Evolutionary conservation across 2,888 invertebrate species (phyloP).

Genomic region (Meiosimyza platycephala): DNA sequence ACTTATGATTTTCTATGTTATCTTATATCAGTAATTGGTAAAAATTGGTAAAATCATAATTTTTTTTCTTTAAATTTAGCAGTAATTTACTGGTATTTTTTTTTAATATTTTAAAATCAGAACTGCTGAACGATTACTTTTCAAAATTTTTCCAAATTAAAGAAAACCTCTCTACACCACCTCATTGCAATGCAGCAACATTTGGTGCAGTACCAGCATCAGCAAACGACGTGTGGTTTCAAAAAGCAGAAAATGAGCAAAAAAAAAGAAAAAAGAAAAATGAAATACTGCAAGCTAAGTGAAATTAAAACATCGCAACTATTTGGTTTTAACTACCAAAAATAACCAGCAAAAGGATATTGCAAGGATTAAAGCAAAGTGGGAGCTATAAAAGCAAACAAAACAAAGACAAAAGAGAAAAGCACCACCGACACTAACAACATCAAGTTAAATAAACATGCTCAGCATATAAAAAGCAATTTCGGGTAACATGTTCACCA

Average conservation of each 20-base stretch:
- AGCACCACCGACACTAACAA: background rate
- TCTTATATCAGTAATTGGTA: too few species aligned
- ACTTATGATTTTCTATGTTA: too few species aligned
- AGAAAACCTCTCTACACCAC: too few species aligned
- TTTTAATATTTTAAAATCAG: too few species aligned
- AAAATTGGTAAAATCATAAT: too few species aligned
- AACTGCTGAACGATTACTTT: too few species aligned
- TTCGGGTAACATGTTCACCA: conserved; percentile 26
- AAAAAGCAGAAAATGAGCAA: background rate
- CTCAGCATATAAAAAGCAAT: conserved; percentile 31
- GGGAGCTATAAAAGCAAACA: background rate
- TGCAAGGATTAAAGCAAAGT: conserved; percentile 2
- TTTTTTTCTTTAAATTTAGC: too few species aligned
- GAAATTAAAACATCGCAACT: conserved; percentile 22
- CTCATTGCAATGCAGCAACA: too few species aligned
- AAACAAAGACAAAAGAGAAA: background rate
- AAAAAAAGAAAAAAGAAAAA: background rate
- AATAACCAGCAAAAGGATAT: background rate
- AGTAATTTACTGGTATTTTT: too few species aligned
- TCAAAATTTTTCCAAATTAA: too few species aligned
- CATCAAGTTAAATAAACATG: conserved; percentile 23
- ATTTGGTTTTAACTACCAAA: conserved; percentile 1
- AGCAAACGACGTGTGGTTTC: background rate
- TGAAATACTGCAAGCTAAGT: conserved; percentile 25
- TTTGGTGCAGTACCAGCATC: too few species aligned